Conservation (phyloP, 2,797 vertebrate species). For the Gobio occitaniae region DNA sequence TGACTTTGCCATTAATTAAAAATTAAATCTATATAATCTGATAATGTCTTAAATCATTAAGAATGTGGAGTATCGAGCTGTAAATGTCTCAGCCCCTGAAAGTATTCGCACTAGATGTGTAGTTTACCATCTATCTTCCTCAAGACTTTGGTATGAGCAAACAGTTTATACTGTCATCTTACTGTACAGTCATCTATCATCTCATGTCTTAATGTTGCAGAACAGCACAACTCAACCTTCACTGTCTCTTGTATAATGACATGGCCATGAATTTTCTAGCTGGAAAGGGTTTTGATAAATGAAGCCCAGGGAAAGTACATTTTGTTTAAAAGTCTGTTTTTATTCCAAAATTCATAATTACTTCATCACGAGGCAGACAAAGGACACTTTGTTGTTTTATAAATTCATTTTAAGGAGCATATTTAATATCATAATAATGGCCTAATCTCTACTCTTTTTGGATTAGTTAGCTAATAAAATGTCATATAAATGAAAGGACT, state of each 20-base stretch:
- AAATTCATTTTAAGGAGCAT: neutral
- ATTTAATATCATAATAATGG: neutral
- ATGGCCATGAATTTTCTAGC: conserved; percentile 5
- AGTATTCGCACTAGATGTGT: neutral
- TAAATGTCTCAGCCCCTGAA: neutral
- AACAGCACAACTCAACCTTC: conserved; percentile 34
- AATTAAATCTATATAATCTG: neutral
- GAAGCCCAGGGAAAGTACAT: neutral
- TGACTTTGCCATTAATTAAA: neutral
- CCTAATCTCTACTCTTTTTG: conserved; percentile 4
- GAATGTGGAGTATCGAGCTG: neutral
- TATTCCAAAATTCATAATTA: neutral
- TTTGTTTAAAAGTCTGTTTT: conserved; percentile 3
- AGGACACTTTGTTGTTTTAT: neutral
- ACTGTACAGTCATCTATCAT: conserved; percentile 23
- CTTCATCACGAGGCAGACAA: neutral
- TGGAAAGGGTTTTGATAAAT: neutral
- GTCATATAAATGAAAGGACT: neutral
- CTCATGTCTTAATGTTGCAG: conserved; percentile 23
- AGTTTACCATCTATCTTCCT: neutral
- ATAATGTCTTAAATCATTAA: neutral
- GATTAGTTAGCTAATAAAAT: conserved; percentile 13
- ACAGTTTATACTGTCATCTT: conserved; percentile 20
- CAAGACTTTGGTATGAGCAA: conserved; percentile 17
- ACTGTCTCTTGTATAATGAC: neutral